These are phyloP conservation scores for Atta cephalotes DNA, from an alignment of 1,140 invertebrate genomes.

Conservation along the genomic window DNA sequence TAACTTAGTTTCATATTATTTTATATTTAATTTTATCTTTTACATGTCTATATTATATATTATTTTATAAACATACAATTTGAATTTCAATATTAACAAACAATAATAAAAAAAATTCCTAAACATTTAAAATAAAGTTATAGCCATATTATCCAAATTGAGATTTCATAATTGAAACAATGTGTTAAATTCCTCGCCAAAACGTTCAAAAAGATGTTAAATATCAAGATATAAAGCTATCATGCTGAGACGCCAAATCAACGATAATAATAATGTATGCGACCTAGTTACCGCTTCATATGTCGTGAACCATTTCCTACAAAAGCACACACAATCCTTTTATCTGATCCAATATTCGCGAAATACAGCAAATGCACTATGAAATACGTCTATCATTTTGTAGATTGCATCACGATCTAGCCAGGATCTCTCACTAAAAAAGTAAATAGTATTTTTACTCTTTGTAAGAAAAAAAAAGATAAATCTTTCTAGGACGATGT, in stretches of 20 bases:
- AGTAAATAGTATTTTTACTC: conserved; percentile 31
- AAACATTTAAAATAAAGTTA: not conserved
- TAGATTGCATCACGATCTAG: conserved; percentile 2
- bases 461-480: not conserved
- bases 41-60: not conserved
- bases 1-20: not conserved
- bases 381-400: conserved; percentile 30
- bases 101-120: not conserved
- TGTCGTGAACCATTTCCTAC: conserved; percentile 7
- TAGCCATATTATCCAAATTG: not conserved
- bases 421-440: conserved; percentile 49
- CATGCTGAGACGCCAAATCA: conserved; percentile 54
- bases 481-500: conserved; percentile 16
- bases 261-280: conserved; percentile 66
- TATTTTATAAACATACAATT: conserved; percentile 3
- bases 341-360: conserved; percentile 53
- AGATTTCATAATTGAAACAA: not conserved
- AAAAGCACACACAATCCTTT: conserved; percentile 51
- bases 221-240: conserved; percentile 37
- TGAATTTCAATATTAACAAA: not conserved
- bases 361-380: conserved; percentile 12
- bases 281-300: conserved; percentile 61
- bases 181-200: not conserved
- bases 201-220: conserved; percentile 3
- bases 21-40: not conserved